A percentile compares a stretch with the other conserved stretches of the same genome.
These are phyloP conservation scores for Neolamprologus fasciatus DNA, from an alignment of 2,113 vertebrate species.

Conservation along the genomic window DNA sequence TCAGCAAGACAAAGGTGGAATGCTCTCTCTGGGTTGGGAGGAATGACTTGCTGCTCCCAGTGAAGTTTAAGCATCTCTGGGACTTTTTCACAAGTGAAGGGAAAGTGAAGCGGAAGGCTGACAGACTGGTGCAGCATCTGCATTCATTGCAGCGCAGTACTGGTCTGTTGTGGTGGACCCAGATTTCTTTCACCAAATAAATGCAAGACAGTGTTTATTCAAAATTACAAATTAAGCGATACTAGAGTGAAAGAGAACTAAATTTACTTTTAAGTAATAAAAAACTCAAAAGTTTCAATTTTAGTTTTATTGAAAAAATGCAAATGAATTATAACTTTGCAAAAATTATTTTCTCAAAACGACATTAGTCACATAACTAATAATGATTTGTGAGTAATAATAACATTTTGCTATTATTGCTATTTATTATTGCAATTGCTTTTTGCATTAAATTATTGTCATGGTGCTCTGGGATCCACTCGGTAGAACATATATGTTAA, in stretches of 20 bases:
- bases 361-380: background rate
- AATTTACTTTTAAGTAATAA: background rate
- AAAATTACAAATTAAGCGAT: background rate
- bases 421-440: background rate
- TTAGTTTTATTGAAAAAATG: background rate
- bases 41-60: background rate
- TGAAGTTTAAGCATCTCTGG: background rate
- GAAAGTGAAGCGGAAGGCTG: rapidly evolving
- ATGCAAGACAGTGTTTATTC: background rate
- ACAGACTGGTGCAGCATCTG: background rate
- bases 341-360: background rate
- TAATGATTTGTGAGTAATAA: background rate
- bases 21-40: background rate
- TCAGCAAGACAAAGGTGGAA: background rate
- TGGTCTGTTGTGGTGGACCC: background rate
- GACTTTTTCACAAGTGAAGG: background rate
- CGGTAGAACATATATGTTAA: rapidly evolving
- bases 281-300: background rate
- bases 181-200: background rate
- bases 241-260: background rate
- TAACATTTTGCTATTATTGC: background rate
- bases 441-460: background rate
- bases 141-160: background rate
- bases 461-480: background rate
- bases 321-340: background rate